These are phyloP conservation scores for Cosmia trapezina DNA, from an alignment of 2,888 invertebrate species.

Conservation along the genomic window DNA sequence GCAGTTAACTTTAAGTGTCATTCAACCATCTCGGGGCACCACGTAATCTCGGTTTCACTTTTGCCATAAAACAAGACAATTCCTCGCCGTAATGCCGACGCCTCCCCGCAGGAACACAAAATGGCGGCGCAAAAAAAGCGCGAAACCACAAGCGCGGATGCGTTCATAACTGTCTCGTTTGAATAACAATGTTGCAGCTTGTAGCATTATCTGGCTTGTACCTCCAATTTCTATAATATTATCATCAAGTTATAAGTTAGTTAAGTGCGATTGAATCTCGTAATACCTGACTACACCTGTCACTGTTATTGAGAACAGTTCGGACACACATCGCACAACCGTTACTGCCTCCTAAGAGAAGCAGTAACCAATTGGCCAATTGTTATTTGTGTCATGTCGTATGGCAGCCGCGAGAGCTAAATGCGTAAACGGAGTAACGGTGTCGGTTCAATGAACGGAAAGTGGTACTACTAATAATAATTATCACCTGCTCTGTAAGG, in stretches of 20 bases:
- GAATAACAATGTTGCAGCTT: slow-evolving; percentile 81
- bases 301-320: slow-evolving; percentile 52
- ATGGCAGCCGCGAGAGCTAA: slow-evolving; percentile 82
- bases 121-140: slow-evolving; percentile 82
- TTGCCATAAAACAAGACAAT: slow-evolving; percentile 81
- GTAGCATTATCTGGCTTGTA: slow-evolving; percentile 74
- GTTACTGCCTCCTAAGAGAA: slow-evolving; percentile 53
- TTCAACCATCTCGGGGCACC: slow-evolving; percentile 71
- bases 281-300: slow-evolving; percentile 54
- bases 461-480: slow-evolving; percentile 86
- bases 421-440: slow-evolving; percentile 88
- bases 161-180: slow-evolving; percentile 77
- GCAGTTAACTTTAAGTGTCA: slow-evolving; percentile 70
- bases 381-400: slow-evolving; percentile 88
- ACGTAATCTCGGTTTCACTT: slow-evolving; percentile 83
- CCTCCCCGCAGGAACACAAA: slow-evolving; percentile 77
- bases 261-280: slow-evolving; percentile 44
- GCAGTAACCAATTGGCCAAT: slow-evolving; percentile 80
- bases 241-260: slow-evolving; percentile 54
- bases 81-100: slow-evolving; percentile 69
- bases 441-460: slow-evolving; percentile 88
- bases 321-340: slow-evolving; percentile 39
- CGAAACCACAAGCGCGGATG: slow-evolving; percentile 74
- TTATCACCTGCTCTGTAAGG: slow-evolving; percentile 83
- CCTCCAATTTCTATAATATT: slow-evolving; percentile 56